Evolutionary conservation across 2,888 invertebrate species (phyloP), one percentile per base, ranked within the genome.

Genomic region (Mesoligia furuncula): DNA sequence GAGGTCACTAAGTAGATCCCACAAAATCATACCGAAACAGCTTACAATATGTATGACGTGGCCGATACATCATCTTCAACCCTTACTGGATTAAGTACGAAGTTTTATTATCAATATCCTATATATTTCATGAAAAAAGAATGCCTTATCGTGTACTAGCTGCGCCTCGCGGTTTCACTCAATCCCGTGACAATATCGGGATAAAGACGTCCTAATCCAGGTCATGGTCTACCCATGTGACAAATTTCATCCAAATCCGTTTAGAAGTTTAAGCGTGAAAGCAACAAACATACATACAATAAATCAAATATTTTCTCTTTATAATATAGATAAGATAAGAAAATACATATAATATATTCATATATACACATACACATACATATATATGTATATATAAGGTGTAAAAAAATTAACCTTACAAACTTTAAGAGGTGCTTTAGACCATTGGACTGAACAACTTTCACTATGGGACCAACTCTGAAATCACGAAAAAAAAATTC

Each of bases 1-100:
- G 78, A 87, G 87, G 87, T 85, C 86, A 78, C 78, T 81, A 80
- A 87, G 80, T 84, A 79, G 78, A 82, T 80, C 73, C 67, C 65
- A 76, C 80, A 64, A 83, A 89, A 83, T 81, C 77, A 84, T 83
- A 39, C 75, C 65, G 84, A 84, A 81, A 83, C 78, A 75, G 11
- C 62, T 65, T 80, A 61, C 79, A 77, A 70, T 81, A 77, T 80
- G 77, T 79, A 73, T 78, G 75, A 65, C 59, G 73, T 39, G 61
- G 31, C 57, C 78, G 48, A 86, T 85, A 84, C 75, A 78, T 84
- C 70, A 80, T 85, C 57, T 77, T 67, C 45, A 62, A 73, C 66
- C 75, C 69, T 65, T 36, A 67, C 54, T 64, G n/a, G 51, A 36
- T 83, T 79, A 59, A 7, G 31, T 20, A 59, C 17, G n/a, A 61